Base-by-base conservation (phyloP, 1,140 invertebrate genomes). In the Myzus persicae region DNA sequence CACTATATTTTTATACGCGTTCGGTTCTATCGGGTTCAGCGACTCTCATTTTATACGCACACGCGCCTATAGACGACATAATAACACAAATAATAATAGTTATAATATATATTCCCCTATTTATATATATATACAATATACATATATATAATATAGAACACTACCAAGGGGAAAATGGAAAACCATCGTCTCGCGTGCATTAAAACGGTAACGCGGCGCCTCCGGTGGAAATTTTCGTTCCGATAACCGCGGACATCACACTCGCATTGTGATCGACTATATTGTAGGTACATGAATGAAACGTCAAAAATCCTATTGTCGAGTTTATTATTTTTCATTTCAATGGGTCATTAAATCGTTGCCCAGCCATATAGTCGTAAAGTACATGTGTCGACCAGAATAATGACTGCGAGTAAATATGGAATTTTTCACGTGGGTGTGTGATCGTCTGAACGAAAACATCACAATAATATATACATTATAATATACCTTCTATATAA, bases 341-440 rank as follows among this genome's bases (percentile, higher is more conserved):
- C 91, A 93, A 93, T 93, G 91, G 91, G 81, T 93, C 91, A 51
- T 93, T 93, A 93, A 93, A 92, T 92, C 91, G 42, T 85, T 38
- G 51, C 18, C 46, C 81, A 46, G 24, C 36, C 81, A 42, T 93
- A 93, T 31, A 84, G 26, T 38, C 59, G 38, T 82, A 51, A 51
- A 93, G 59, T n/a, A 93, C 91, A 93, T 42, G 91, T 93, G 91
- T 93, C 46, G 91, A 93, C 91, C 91, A 38, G 81, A 51, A 93
- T 93, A 93, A 93, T 51, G 81, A 84, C 90, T 51, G 81, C 22
- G 90, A 93, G 91, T 85, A 85, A 93, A 93, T 93, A 93, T 93
- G 91, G 91, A 93, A 93, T 93, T 84, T 84, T 93, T 93, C 76
- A 93, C 91, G 91, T 93, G 91, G 91, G 91, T 36, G 91, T 93